A percentile compares a stretch with the other conserved stretches of the same genome.
Conservation (phyloP, 2,113 vertebrate species). For the Vulpes vulpes region DNA sequence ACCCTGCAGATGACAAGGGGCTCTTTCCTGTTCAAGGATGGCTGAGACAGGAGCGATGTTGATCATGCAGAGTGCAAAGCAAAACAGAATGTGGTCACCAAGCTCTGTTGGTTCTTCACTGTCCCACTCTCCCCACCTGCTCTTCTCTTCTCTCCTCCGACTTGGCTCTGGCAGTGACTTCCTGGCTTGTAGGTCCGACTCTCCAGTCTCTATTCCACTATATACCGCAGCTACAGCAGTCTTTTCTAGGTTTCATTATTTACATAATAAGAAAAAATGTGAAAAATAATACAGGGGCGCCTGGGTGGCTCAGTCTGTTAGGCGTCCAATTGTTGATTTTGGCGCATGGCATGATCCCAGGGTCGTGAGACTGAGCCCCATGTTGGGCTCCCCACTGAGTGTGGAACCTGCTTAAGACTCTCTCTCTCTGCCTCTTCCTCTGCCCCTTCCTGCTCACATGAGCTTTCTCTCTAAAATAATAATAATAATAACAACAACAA, state of each 20-base stretch:
- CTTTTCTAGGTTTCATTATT: constrained; percentile 16
- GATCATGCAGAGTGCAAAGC: neutral
- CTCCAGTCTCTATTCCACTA: fast-evolving
- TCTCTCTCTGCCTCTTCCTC: neutral
- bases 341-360: neutral
- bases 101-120: neutral
- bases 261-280: neutral
- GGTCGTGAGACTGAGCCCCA: neutral
- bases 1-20: neutral
- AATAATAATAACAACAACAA: neutral
- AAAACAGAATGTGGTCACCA: neutral
- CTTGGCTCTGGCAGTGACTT: neutral
- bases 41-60: neutral
- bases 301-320: neutral
- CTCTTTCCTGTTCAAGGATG: neutral
- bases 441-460: neutral
- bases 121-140: neutral
- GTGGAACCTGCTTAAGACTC: neutral
- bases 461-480: neutral
- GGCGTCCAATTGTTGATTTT: neutral
- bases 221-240: neutral
- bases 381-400: neutral
- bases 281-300: neutral
- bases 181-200: neutral
- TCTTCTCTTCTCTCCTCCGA: neutral